A percentile compares a stretch with the other conserved stretches of the same genome.
Conservation (phyloP, 2,888 invertebrate genomes). For the Metopia argyrocephala region DNA sequence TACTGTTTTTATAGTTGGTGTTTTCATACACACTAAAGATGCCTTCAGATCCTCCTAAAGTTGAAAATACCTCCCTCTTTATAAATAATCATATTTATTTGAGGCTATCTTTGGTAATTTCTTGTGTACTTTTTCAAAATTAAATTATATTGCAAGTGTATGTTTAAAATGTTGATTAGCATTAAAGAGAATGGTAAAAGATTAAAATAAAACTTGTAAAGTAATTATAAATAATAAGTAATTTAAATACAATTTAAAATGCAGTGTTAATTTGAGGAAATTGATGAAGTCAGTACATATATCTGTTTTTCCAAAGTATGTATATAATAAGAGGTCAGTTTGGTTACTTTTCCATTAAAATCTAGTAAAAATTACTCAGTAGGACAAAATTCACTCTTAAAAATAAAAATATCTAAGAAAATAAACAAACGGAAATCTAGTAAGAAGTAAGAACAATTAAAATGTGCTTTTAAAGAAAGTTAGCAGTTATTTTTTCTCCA, state of each 20-base stretch:
- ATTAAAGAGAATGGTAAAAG: constrained; percentile 33
- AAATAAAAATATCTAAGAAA: no score
- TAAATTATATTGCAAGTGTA: constrained; percentile 33
- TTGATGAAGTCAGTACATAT: no score
- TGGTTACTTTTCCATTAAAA: no score
- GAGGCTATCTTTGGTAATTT: constrained; percentile 21
- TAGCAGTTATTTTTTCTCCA: no score
- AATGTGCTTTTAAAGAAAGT: no score
- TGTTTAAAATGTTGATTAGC: constrained; percentile 24
- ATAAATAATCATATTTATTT: constrained; percentile 10
- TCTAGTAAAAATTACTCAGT: no score
- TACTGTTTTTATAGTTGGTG: not conserved
- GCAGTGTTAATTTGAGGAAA: not conserved
- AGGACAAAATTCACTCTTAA: no score
- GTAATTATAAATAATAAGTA: constrained; percentile 40
- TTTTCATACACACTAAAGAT: not conserved
- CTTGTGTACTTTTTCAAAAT: not conserved
- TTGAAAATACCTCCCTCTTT: constrained; percentile 11
- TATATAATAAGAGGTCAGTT: no score
- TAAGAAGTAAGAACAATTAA: no score
- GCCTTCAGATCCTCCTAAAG: not conserved
- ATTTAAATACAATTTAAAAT: constrained; percentile 11
- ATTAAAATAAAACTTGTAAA: constrained; percentile 31
- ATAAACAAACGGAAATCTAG: no score
- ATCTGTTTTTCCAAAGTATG: no score